These are phyloP conservation scores for Tupaia tana DNA, from an alignment of 2,113 vertebrate species.

Conservation along the genomic window DNA sequence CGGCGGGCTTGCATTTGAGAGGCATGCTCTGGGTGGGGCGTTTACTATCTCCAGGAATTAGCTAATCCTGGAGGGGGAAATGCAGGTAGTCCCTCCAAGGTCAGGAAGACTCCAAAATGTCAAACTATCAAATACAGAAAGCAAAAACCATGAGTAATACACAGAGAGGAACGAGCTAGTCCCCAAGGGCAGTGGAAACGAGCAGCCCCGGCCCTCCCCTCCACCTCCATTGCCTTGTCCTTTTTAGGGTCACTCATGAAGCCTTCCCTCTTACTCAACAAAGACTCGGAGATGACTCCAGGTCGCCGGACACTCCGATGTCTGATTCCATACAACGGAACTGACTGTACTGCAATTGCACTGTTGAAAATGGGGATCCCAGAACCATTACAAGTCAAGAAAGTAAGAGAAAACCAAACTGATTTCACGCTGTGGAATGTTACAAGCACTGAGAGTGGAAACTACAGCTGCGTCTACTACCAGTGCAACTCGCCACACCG, in stretches of 20 bases:
- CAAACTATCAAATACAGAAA: not conserved
- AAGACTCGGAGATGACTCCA: not conserved
- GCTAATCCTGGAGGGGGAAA: not conserved
- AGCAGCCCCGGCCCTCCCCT: not conserved
- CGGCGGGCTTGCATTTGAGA: not conserved
- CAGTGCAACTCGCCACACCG: not conserved
- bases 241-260: not conserved
- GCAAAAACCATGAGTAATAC: not conserved
- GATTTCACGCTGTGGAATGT: not conserved
- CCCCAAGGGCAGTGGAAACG: not conserved
- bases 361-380: not conserved
- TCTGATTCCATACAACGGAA: not conserved
- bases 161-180: not conserved
- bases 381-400: not conserved
- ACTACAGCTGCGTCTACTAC: slow-evolving; percentile 28
- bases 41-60: not conserved
- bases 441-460: not conserved
- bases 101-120: not conserved
- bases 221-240: not conserved
- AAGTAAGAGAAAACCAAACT: not conserved
- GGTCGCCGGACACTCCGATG: not conserved
- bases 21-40: not conserved
- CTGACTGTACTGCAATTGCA: not conserved
- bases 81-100: not conserved
- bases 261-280: not conserved